Conservation (phyloP, 2,797 vertebrate species). For the Lerista edwardsae region DNA sequence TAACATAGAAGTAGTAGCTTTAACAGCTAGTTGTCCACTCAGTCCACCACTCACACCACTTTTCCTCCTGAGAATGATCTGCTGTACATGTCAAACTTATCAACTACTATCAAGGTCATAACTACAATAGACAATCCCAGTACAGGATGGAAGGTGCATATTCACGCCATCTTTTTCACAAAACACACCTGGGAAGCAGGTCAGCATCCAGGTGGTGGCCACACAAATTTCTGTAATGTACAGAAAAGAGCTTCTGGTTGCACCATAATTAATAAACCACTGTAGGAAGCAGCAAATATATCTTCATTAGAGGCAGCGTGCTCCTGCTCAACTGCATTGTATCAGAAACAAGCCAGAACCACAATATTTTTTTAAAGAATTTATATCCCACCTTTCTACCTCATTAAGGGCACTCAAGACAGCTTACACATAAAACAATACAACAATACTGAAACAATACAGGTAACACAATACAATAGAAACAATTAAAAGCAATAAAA, state of each 20-base stretch:
- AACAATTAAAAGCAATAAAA: too few relatives aligned
- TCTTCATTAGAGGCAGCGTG: neutral
- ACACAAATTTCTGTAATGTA: neutral
- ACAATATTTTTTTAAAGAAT: too few relatives aligned
- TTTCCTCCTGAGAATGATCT: neutral
- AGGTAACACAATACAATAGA: too few relatives aligned
- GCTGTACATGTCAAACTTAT: neutral
- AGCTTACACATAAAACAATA: too few relatives aligned
- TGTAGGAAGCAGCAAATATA: neutral
- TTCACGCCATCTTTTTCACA: neutral
- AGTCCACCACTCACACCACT: neutral
- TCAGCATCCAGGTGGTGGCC: neutral
- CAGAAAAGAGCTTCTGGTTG: slow-evolving; percentile 5
- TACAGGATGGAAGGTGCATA: neutral
- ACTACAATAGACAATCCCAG: too few relatives aligned
- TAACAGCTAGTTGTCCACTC: neutral
- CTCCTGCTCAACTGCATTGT: neutral
- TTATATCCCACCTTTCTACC: too few relatives aligned
- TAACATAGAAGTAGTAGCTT: neutral
- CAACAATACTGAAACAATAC: too few relatives aligned
- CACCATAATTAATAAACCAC: slow-evolving; percentile 19
- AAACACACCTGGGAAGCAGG: neutral
- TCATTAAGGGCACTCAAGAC: too few relatives aligned
- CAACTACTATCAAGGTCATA: neutral
- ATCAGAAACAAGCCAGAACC: neutral